Conservation (phyloP, 2,113 vertebrate genomes). For the Stigmatopora nigra region DNA sequence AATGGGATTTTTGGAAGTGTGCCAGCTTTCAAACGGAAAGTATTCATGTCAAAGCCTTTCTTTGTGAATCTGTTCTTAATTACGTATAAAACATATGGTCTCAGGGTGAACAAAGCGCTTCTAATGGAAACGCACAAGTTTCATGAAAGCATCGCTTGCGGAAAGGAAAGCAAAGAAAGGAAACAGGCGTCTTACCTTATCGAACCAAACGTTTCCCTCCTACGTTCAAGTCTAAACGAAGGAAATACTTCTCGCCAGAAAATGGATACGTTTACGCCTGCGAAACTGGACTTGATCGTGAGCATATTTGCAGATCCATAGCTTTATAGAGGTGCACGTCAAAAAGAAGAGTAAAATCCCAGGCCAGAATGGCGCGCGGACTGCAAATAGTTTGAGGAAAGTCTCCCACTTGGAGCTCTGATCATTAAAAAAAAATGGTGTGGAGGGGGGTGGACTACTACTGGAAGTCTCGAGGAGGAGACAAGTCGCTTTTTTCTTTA, state of each 20-base stretch:
- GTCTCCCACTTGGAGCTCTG: conserved; percentile 29
- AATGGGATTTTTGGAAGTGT: conserved; percentile 25
- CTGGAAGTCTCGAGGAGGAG: background rate
- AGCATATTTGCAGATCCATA: conserved; percentile 12
- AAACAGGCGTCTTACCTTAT: conserved; percentile 40
- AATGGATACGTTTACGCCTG: background rate
- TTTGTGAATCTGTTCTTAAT: background rate
- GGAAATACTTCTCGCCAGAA: conserved; percentile 1
- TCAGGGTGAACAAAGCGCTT: background rate
- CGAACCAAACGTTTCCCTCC: conserved; percentile 21
- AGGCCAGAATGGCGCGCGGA: conserved; percentile 3
- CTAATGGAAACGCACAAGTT: background rate
- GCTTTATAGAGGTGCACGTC: background rate
- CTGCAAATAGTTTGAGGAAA: conserved; percentile 24
- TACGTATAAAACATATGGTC: background rate
- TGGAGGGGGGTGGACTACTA: conserved; percentile 5
- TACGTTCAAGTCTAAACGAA: conserved; percentile 22
- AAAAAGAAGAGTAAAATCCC: background rate
- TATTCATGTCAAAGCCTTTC: background rate
- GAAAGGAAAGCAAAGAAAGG: background rate
- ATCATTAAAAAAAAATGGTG: no score
- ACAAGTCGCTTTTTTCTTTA: conserved; percentile 28
- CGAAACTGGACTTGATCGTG: conserved; percentile 8
- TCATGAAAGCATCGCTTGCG: background rate
- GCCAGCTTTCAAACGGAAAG: conserved; percentile 9